Evolutionary conservation across 2,888 invertebrate genomes (phyloP).

Genomic region (Rhagium mordax): DNA sequence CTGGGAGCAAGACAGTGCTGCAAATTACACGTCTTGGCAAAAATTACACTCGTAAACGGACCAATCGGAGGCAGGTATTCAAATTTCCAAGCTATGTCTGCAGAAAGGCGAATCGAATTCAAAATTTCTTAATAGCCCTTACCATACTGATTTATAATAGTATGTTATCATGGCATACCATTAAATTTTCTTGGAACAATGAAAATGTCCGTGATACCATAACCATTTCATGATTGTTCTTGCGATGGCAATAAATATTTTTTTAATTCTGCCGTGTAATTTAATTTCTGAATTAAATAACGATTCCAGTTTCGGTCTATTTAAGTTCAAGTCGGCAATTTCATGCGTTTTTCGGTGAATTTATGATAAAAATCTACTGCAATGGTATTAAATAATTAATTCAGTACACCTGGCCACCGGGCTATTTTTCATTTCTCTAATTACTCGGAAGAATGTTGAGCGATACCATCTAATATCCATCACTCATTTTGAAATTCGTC

Average conservation of each 20-base stretch:
- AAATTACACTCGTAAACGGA: conserved; percentile 39
- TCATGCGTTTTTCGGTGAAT: conserved; percentile 50
- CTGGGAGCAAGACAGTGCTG: conserved; percentile 43
- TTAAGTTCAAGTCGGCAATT: conserved; percentile 44
- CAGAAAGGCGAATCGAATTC: conserved; percentile 48
- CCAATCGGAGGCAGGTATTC: conserved; percentile 43
- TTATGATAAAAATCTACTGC: conserved; percentile 43
- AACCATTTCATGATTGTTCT: conserved; percentile 27
- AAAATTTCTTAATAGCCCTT: conserved; percentile 52
- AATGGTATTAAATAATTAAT: conserved; percentile 46
- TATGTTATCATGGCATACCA: conserved; percentile 39
- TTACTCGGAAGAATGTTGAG: conserved; percentile 35
- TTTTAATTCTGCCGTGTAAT: conserved; percentile 3
- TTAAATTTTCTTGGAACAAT: conserved; percentile 45
- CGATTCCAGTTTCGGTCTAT: conserved; percentile 31
- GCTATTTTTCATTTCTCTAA: conserved; percentile 55
- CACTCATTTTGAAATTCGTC: conserved; percentile 22
- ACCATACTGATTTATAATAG: conserved; percentile 47
- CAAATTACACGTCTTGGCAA: conserved; percentile 48
- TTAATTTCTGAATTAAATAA: conserved; percentile 15
- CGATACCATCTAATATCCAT: conserved; percentile 33
- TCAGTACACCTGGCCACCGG: conserved; percentile 49
- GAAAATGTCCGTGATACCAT: conserved; percentile 35
- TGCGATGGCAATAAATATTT: conserved; percentile 27
- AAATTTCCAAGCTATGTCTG: conserved; percentile 42